phyloP scores from a whole-genome alignment of 1,140 invertebrate species.

The Dendrolimus punctatus region DNA sequence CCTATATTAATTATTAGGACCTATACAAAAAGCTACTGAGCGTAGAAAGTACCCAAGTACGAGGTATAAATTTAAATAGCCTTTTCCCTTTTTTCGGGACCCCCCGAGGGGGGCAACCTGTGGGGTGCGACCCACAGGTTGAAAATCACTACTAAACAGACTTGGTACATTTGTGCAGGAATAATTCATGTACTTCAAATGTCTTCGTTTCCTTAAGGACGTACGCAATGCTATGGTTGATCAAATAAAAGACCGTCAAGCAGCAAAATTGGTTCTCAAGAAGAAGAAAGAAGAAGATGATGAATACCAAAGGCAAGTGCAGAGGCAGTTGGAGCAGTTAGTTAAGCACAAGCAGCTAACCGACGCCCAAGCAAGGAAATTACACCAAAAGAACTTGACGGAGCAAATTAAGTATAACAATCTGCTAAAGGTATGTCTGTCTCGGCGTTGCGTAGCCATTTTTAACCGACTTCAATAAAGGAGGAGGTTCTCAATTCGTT shows the following conservation, averaged over 20 bases:
- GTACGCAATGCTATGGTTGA: conserved; percentile 43
- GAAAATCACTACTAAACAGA: no score
- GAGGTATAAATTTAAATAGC: no score
- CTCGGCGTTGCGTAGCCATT: no score
- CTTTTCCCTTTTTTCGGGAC: no score
- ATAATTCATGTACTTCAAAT: no score
- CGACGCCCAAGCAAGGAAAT: conserved; percentile 35
- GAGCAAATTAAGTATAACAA: conserved; percentile 53
- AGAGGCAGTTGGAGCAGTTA: conserved; percentile 28
- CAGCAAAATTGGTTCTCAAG: conserved; percentile 21
- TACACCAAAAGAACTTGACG: conserved; percentile 32
- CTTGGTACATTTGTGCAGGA: no score
- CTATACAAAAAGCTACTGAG: no score
- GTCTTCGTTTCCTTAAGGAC: conserved; percentile 21
- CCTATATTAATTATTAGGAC: no score
- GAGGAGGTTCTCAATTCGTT: neutral
- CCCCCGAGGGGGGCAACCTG: no score
- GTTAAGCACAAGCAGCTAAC: conserved; percentile 31
- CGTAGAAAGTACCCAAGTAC: no score
- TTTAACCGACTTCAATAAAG: no score
- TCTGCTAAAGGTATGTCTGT: conserved; percentile 44
- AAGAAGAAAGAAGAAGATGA: conserved; percentile 35
- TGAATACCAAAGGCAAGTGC: conserved; percentile 40
- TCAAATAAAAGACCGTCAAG: conserved; percentile 42
- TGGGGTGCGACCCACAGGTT: no score